Conservation (phyloP, 2,113 vertebrate species). For the Amblyopsis rosae region DNA sequence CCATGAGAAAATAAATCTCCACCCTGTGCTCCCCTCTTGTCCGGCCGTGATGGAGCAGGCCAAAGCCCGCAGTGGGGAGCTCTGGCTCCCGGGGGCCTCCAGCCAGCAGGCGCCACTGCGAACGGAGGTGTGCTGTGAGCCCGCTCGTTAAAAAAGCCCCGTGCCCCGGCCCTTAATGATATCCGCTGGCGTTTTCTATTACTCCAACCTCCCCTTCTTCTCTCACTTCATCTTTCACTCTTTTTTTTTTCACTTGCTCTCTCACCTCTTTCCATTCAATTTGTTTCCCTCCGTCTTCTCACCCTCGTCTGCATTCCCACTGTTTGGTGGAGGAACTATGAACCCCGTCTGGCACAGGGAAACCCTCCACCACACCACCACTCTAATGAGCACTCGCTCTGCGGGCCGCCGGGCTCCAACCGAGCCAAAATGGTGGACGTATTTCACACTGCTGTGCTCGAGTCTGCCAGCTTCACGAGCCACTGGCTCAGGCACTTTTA, state of each 20-base stretch:
- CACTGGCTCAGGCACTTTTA: conserved; percentile 40
- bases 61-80: conserved; percentile 32
- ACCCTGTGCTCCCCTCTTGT: conserved; percentile 9
- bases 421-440: conserved; percentile 66
- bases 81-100: conserved; percentile 45
- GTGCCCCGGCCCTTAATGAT: conserved; percentile 60
- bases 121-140: conserved; percentile 66
- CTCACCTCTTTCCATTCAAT: neutral
- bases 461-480: conserved; percentile 49
- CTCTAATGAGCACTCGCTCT: conserved; percentile 70
- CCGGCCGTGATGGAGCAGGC: conserved; percentile 47
- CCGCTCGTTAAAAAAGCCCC: conserved; percentile 61
- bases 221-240: conserved; percentile 6
- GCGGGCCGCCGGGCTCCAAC: conserved; percentile 51
- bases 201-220: neutral
- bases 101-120: conserved; percentile 63
- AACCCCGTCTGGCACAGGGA: conserved; percentile 29
- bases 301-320: neutral
- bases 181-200: conserved; percentile 49
- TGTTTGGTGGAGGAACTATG: conserved; percentile 44
- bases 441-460: conserved; percentile 58
- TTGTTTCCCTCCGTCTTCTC: neutral
- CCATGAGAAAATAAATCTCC: conserved; percentile 33
- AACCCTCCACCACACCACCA: conserved; percentile 54
- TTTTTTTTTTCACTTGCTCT: neutral